Conservation (phyloP, 2,888 invertebrate genomes). For the Formica aserva region DNA sequence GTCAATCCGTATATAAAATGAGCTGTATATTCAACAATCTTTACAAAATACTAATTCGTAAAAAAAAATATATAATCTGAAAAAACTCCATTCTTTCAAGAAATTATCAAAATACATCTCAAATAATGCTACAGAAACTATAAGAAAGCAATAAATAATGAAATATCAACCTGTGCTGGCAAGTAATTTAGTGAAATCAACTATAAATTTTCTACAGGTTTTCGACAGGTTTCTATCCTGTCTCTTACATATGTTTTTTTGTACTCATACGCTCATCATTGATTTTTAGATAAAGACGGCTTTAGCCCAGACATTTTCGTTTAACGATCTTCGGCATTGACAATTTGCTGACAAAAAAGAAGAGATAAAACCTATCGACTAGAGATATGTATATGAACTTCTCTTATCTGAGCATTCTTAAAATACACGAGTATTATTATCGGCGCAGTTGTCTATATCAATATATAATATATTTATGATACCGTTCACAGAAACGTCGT, state of each 20-base stretch:
- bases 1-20: no score
- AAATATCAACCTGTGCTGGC: not conserved
- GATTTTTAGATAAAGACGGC: slow-evolving; percentile 40
- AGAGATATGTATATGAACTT: not conserved
- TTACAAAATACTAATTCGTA: not conserved
- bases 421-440: slow-evolving; percentile 17
- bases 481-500: not conserved
- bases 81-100: not conserved
- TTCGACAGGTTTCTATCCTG: not conserved
- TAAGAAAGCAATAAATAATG: not conserved
- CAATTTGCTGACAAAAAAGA: not conserved
- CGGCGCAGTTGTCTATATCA: not conserved
- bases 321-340: slow-evolving; percentile 41
- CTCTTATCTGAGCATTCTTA: slow-evolving; percentile 3
- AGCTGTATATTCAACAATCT: not conserved
- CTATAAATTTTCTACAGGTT: not conserved
- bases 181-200: not conserved
- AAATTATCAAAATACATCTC: not conserved
- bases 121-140: no score
- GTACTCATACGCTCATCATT: slow-evolving; percentile 15
- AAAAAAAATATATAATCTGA: not conserved
- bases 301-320: slow-evolving; percentile 28
- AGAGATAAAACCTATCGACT: not conserved
- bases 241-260: slow-evolving; percentile 35
- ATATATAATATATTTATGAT: slow-evolving; percentile 4